Evolutionary conservation across 2,888 invertebrate genomes (phyloP), one percentile per base, ranked within the genome.

Genomic region (Agriotes lineatus): DNA sequence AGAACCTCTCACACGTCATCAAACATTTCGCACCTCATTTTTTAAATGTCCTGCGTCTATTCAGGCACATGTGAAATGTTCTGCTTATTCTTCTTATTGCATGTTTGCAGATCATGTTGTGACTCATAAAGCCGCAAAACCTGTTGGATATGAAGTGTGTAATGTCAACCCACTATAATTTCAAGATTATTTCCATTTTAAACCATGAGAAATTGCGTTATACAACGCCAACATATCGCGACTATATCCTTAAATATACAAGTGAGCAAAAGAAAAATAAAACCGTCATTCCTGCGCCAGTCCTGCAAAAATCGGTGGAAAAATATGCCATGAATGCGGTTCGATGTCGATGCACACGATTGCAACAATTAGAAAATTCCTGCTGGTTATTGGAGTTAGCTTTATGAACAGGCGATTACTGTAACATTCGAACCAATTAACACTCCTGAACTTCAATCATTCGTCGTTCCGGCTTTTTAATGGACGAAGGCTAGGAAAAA

Each of bases 81-180:
- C 22, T 1, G 20, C 18, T 14, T 37, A 20, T 62, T 62, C 52
- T 54, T 62, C 18, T 39, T 18, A 25, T 67, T 63, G 35, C 57
- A 48, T 39, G 42, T 63, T 62, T 56, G 45, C 48, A 68, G 62
- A 56, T 68, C 48, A 42, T 68, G 62, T 63, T 68, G 68, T 68
- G 68, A 68, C 68, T 68, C 68, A 68, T 25, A 62, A 68, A 63
- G 68, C 54, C 50, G 63, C 62, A 42, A 59, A 68, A 68, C 68
- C 68, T 63, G 68, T 68, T 68, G 63, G 60, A 58, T 58, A 67
- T 59, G 58, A 63, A 58, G 62, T 61, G 63, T 58, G 58, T 63
- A 68, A 63, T 62, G 68, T 63, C 63, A 63, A 68, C 68, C 68
- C 63, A 63, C 68, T 58, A 67, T 67, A 58, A 68, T 63, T 62